Percentiles rank a stretch among this genome's conserved stretches.
phyloP scores from a whole-genome alignment of 30 jellyfish, hydroid and myxozoan genomes.

The Chironex yamaguchii region DNA sequence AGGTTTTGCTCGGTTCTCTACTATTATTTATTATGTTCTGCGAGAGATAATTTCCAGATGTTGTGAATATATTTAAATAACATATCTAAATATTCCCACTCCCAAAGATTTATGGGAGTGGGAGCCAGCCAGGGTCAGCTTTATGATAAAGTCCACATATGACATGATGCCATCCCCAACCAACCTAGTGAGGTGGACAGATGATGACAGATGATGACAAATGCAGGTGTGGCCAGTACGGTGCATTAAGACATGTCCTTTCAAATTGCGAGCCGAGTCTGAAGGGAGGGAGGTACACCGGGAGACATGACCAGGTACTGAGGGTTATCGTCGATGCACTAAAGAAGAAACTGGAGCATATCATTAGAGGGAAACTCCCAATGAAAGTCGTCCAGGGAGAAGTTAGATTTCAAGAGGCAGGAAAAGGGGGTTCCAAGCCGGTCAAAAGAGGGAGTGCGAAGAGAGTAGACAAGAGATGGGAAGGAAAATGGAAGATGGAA shows the following conservation, averaged over 20 bases:
- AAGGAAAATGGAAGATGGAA: neutral
- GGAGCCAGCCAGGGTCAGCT: neutral
- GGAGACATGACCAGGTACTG: neutral
- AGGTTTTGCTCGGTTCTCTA: no score
- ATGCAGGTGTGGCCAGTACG: neutral
- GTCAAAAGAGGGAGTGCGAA: neutral
- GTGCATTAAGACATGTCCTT: neutral
- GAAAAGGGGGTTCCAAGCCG: neutral
- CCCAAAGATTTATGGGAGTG: neutral
- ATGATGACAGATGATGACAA: neutral
- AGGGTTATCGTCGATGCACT: neutral
- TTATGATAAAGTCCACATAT: neutral
- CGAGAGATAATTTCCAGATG: no score
- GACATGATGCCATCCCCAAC: neutral
- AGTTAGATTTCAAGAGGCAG: neutral
- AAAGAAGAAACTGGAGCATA: neutral
- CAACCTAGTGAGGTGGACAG: neutral
- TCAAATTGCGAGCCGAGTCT: neutral
- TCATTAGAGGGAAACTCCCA: neutral
- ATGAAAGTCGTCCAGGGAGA: neutral
- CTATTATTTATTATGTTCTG: no score
- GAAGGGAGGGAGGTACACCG: neutral
- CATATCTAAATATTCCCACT: no score
- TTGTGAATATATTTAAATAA: no score
- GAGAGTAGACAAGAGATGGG: neutral